A percentile compares a stretch with the other conserved stretches of the same genome.
Conservation (phyloP, 92 coral and sea anemone species). For the Porites rus region DNA sequence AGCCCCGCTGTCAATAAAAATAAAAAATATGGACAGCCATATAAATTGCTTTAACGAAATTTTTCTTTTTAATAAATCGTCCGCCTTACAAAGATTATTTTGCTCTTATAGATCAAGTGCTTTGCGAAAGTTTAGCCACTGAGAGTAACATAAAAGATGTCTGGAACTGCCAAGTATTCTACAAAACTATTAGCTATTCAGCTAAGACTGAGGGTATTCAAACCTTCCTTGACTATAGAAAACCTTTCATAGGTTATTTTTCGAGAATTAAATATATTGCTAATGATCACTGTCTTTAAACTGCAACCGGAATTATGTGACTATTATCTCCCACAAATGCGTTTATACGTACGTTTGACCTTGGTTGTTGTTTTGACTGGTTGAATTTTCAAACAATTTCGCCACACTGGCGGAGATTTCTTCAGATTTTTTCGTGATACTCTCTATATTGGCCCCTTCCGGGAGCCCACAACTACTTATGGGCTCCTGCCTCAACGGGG, state of each 20-base stretch:
- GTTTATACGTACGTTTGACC: not conserved
- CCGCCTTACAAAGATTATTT: not conserved
- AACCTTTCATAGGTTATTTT: no score
- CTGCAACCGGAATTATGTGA: slow-evolving; percentile 12
- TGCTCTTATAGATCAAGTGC: not conserved
- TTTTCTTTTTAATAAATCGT: not conserved
- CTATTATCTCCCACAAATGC: slow-evolving; percentile 11
- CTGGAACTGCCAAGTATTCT: not conserved
- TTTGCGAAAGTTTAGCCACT: not conserved
- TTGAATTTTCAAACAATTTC: not conserved
- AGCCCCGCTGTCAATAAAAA: no score
- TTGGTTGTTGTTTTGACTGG: not conserved
- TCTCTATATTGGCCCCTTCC: no score
- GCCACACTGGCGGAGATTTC: not conserved
- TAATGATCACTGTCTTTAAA: not conserved
- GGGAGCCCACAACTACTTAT: no score
- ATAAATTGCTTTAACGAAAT: no score
- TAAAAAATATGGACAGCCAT: not conserved
- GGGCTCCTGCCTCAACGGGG: no score
- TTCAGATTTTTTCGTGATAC: not conserved
- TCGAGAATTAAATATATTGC: not conserved
- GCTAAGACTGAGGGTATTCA: not conserved
- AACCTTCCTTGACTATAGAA: not conserved
- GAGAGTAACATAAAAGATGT: not conserved
- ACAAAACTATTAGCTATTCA: not conserved